Conservation (phyloP, 2,888 invertebrate genomes). For the Poecilobothrus nobilitatus region DNA sequence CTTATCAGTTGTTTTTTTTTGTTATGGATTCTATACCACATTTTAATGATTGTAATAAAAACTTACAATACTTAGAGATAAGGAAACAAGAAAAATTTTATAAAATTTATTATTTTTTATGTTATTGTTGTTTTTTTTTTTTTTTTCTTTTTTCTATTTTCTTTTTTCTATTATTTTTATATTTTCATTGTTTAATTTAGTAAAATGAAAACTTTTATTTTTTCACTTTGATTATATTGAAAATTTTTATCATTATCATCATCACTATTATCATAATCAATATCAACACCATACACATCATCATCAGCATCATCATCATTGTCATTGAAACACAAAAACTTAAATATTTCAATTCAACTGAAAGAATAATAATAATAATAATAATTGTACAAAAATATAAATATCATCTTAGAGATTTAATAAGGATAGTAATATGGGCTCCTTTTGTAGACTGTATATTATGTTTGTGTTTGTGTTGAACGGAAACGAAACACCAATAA, state of each 20-base stretch:
- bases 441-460: no score
- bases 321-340: no score
- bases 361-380: no score
- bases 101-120: not conserved
- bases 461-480: no score
- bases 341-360: no score
- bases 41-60: slow-evolving; percentile 3
- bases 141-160: not conserved
- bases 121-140: not conserved
- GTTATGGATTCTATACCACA: not conserved
- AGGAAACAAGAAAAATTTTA: not conserved
- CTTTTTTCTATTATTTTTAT: not conserved
- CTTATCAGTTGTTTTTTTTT: not conserved
- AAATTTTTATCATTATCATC: not conserved
- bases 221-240: not conserved
- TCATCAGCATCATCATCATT: no score
- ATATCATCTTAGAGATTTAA: no score
- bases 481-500: not conserved
- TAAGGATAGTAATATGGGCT: no score
- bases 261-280: not conserved
- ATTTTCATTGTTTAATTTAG: not conserved
- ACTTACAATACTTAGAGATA: not conserved
- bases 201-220: not conserved
- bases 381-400: no score
- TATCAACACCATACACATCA: not conserved